These are phyloP conservation scores for Amphipyra berbera DNA, from an alignment of 2,888 invertebrate species.

Conservation along the genomic window DNA sequence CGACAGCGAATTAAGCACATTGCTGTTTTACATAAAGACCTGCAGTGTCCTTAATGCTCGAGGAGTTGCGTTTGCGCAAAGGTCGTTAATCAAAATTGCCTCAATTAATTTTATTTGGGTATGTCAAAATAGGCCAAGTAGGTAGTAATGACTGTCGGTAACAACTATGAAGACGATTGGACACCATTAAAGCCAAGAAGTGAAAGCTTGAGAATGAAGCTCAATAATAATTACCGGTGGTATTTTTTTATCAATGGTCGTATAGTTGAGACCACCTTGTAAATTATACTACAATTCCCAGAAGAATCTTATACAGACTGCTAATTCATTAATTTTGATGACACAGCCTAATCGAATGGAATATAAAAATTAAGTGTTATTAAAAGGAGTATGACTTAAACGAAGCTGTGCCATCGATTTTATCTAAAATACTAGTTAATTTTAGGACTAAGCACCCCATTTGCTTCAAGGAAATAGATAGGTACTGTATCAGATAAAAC, in stretches of 20 bases:
- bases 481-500: constrained; percentile 21
- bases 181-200: constrained; percentile 68
- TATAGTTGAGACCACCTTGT: constrained; percentile 18
- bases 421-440: constrained; percentile 3
- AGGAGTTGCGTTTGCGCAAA: constrained; percentile 80
- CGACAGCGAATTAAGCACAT: constrained; percentile 65
- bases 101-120: constrained; percentile 70
- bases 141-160: constrained; percentile 47
- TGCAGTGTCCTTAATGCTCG: constrained; percentile 81
- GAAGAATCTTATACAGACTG: constrained; percentile 6
- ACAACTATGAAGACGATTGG: constrained; percentile 52
- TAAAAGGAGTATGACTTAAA: too few relatives aligned
- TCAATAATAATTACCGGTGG: constrained; percentile 55
- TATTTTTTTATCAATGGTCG: constrained; percentile 53
- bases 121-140: constrained; percentile 62
- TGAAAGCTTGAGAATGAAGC: constrained; percentile 73
- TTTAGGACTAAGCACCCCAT: constrained; percentile 2
- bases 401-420: background rate
- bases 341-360: background rate
- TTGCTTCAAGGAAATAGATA: constrained; percentile 22
- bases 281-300: constrained; percentile 3
- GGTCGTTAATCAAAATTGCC: constrained; percentile 78
- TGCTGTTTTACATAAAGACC: constrained; percentile 68
- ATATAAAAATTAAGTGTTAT: too few relatives aligned
- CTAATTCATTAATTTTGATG: constrained; percentile 15